Evolutionary conservation across 2,888 invertebrate species (phyloP), one percentile per base, ranked within the genome.

Genomic region (Diplolepis rosae): DNA sequence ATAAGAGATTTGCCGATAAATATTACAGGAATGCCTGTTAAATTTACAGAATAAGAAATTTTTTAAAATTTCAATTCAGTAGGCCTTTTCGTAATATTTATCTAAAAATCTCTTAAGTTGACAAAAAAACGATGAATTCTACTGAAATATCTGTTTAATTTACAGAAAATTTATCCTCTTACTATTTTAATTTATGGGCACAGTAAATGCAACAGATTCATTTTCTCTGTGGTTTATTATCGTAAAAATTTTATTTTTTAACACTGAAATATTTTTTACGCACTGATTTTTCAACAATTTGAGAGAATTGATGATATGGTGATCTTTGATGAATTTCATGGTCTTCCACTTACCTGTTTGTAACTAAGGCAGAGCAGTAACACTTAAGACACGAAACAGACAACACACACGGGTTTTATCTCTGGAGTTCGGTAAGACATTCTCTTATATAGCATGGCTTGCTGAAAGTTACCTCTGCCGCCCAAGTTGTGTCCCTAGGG

Each of bases 381-480:
- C 69, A 69, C 77, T 80, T 79, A 75, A 77, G 81, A 80, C 78
- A 81, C 79, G 70, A 76, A 79, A 83, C 82, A 79, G 82, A 84
- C 83, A 76, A 84, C 85, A 84, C 84, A 81, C 88, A 82, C 86
- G 81, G 83, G 85, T 78, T 88, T 87, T 86, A 87, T 88, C 85
- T 84, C 81, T 80, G 83, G 83, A 83, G 82, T 81, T 84, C 85
- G 83, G 80, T 81, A 78, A 79, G 83, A 80, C 87, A 82, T 85
- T 87, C 87, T 82, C 85, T 88, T 88, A 88, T 88, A 88, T 88
- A 88, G 85, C 83, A 81, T 80, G 81, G 78, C 79, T 80, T 82
- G 80, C 85, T 87, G 88, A 87, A 87, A 88, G 85, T 87, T 86
- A 79, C 87, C 85, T 86, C 87, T 85, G 84, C 85, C 84, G 75